These are phyloP conservation scores for Montipora efflorescens DNA, from an alignment of 64 coral and sea anemone genomes.

Conservation along the genomic window DNA sequence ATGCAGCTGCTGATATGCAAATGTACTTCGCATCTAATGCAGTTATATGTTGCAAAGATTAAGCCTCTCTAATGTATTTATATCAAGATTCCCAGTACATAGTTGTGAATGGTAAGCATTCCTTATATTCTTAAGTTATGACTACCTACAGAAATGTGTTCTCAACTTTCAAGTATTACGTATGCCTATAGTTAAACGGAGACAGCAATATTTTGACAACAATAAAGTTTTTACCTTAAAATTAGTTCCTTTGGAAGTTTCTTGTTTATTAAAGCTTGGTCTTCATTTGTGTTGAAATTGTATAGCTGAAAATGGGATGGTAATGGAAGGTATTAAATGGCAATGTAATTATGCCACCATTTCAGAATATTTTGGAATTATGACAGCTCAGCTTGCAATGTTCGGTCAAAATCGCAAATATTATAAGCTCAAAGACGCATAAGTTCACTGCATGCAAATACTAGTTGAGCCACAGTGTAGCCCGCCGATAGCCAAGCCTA, in stretches of 20 bases:
- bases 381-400: not conserved
- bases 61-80: not conserved
- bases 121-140: not conserved
- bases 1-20: not conserved
- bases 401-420: too few species aligned
- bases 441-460: not conserved
- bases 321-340: not conserved
- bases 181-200: not conserved
- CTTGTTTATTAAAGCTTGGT: constrained; percentile 76
- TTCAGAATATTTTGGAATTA: not conserved
- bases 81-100: not conserved
- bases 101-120: not conserved
- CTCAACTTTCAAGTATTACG: not conserved
- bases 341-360: not conserved
- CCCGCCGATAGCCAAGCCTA: not conserved
- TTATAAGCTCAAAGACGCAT: not conserved
- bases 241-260: constrained; percentile 81
- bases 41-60: not conserved
- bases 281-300: constrained; percentile 78
- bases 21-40: not conserved
- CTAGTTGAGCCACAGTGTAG: not conserved
- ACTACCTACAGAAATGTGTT: not conserved
- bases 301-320: constrained; percentile 53
- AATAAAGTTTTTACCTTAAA: constrained; percentile 41
- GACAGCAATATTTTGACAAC: not conserved